Percentiles rank a stretch among this genome's conserved stretches.
Conservation (phyloP, 2,888 invertebrate species). For the Acrobasis consociella region DNA sequence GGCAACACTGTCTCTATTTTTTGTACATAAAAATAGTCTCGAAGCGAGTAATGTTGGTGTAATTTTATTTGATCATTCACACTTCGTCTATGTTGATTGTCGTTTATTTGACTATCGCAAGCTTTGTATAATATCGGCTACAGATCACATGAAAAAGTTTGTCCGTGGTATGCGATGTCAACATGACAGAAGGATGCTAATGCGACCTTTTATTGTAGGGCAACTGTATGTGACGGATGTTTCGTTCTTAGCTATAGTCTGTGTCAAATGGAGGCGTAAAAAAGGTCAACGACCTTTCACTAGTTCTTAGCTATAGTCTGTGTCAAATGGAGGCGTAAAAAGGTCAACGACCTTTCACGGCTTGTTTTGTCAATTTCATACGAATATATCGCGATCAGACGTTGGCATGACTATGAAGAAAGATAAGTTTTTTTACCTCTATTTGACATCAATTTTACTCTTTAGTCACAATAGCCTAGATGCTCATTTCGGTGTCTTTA, state of each 20-base stretch:
- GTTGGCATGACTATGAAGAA: too few species aligned
- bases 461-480: neutral
- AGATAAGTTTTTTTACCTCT: neutral
- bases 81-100: conserved; percentile 56
- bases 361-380: neutral
- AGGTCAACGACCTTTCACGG: neutral
- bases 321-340: neutral
- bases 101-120: conserved; percentile 42
- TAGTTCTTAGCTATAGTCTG: conserved; percentile 34
- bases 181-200: conserved; percentile 37
- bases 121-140: conserved; percentile 54
- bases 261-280: conserved; percentile 2
- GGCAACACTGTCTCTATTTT: conserved; percentile 51
- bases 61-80: conserved; percentile 45
- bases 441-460: neutral
- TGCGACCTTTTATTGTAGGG: neutral
- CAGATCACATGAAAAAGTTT: conserved; percentile 40
- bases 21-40: conserved; percentile 63
- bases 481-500: neutral
- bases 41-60: conserved; percentile 51
- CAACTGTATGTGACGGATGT: conserved; percentile 30
- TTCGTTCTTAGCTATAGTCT: conserved; percentile 35
- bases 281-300: too few species aligned
- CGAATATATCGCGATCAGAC: too few species aligned
- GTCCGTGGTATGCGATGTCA: conserved; percentile 45